phyloP scores from a whole-genome alignment of 2,113 vertebrate species.

The Neodontobutis hainanensis region DNA sequence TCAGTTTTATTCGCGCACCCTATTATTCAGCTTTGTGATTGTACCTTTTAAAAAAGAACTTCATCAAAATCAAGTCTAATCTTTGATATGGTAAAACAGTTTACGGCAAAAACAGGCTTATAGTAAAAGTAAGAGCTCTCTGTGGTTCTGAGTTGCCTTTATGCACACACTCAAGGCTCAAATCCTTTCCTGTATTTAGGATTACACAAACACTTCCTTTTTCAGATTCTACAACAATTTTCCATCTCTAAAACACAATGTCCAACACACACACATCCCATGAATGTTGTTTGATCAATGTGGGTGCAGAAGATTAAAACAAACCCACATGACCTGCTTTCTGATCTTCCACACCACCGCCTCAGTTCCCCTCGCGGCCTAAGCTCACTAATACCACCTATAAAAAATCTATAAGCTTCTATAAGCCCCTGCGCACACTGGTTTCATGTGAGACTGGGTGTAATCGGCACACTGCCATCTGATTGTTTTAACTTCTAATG shows the following conservation, averaged over 20 bases:
- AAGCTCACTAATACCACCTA: conserved; percentile 58
- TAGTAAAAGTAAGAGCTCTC: conserved; percentile 5
- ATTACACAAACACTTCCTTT: conserved; percentile 27
- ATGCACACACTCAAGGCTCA: conserved; percentile 1
- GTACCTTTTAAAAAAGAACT: neutral
- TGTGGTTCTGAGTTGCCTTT: conserved; percentile 3
- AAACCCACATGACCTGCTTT: conserved; percentile 50
- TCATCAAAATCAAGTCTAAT: neutral
- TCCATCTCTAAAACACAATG: neutral
- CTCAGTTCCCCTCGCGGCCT: conserved; percentile 41
- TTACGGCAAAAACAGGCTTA: neutral
- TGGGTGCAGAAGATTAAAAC: conserved; percentile 44
- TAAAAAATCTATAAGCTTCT: conserved; percentile 64
- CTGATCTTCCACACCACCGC: conserved; percentile 56
- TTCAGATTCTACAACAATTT: conserved; percentile 1
- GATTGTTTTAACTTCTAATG: conserved; percentile 61
- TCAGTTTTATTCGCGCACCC: conserved; percentile 21
- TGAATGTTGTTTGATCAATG: conserved; percentile 49
- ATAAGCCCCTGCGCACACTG: conserved; percentile 53
- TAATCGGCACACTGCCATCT: conserved; percentile 35
- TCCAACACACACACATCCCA: conserved; percentile 8
- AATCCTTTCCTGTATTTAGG: conserved; percentile 18
- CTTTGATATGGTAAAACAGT: conserved; percentile 9
- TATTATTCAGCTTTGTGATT: conserved; percentile 9
- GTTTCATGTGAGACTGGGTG: conserved; percentile 26